phyloP scores from a whole-genome alignment of 2,797 vertebrate genomes.

The Parotocinclus haroldoi region DNA sequence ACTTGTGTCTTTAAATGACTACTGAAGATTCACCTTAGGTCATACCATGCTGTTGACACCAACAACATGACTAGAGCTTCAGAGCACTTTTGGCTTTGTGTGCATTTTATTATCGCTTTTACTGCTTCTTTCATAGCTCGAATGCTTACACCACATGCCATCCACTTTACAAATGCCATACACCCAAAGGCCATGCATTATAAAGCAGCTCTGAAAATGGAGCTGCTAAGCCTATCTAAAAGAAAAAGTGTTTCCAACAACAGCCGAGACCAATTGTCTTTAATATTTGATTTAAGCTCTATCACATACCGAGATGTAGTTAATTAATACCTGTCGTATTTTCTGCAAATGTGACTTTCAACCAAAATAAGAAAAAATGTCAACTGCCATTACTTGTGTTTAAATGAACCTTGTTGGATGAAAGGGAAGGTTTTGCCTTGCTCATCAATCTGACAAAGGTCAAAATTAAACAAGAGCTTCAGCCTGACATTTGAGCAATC shows the following conservation, averaged over 20 bases:
- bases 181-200: slow-evolving; percentile 43
- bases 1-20: too few relatives aligned
- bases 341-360: slow-evolving; percentile 43
- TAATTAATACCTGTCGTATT: slow-evolving; percentile 59
- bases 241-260: slow-evolving; percentile 45
- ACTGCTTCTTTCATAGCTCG: slow-evolving; percentile 23
- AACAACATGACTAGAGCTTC: too few relatives aligned
- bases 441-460: slow-evolving; percentile 3
- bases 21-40: too few relatives aligned
- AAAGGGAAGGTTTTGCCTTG: slow-evolving; percentile 14
- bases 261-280: slow-evolving; percentile 56
- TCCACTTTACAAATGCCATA: slow-evolving; percentile 24
- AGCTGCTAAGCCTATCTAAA: slow-evolving; percentile 54
- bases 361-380: slow-evolving; percentile 19
- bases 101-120: slow-evolving; percentile 1
- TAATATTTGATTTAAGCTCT: slow-evolving; percentile 68
- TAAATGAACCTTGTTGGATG: slow-evolving; percentile 27
- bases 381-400: slow-evolving; percentile 13
- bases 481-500: too few relatives aligned
- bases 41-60: too few relatives aligned
- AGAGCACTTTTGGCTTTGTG: too few relatives aligned
- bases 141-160: slow-evolving; percentile 9
- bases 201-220: slow-evolving; percentile 38
- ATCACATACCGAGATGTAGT: slow-evolving; percentile 13
- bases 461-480: too few relatives aligned